Evolutionary conservation across 2,113 vertebrate species (phyloP).

Genomic region (Bubalus kerabau): DNA sequence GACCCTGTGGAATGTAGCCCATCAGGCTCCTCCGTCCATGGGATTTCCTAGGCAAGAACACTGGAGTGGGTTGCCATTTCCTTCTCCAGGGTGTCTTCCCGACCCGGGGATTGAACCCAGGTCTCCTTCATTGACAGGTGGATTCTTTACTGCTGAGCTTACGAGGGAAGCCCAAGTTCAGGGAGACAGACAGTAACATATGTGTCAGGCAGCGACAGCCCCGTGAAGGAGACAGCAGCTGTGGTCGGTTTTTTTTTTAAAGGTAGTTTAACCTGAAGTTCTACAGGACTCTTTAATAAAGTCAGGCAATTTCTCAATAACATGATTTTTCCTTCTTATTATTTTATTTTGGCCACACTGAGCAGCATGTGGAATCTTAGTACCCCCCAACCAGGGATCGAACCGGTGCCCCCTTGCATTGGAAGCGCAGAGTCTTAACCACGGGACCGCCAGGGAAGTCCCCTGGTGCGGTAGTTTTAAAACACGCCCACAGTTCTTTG

Average conservation of each 20-base stretch:
- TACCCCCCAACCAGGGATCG: neutral
- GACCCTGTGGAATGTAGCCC: neutral
- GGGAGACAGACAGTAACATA: neutral
- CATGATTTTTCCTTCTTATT: neutral
- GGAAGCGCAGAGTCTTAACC: neutral
- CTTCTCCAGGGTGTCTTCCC: neutral
- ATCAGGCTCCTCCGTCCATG: neutral
- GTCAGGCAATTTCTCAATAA: neutral
- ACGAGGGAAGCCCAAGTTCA: neutral
- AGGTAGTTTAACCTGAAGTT: neutral
- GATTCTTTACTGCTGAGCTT: neutral
- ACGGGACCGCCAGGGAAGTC: neutral
- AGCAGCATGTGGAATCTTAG: neutral
- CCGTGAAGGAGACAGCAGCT: rapidly evolving
- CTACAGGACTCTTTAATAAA: neutral
- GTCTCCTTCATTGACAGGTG: neutral
- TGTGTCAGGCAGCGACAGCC: rapidly evolving
- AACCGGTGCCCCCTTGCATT: neutral
- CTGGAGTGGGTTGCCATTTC: neutral
- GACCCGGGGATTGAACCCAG: neutral
- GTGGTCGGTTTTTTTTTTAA: neutral
- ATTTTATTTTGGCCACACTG: neutral
- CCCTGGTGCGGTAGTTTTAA: neutral
- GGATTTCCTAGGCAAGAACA: neutral
- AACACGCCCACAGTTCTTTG: neutral